Evolutionary conservation across 2,888 invertebrate genomes (phyloP), one percentile per base, ranked within the genome.

Genomic region (Prosopocoilus inquinatus): DNA sequence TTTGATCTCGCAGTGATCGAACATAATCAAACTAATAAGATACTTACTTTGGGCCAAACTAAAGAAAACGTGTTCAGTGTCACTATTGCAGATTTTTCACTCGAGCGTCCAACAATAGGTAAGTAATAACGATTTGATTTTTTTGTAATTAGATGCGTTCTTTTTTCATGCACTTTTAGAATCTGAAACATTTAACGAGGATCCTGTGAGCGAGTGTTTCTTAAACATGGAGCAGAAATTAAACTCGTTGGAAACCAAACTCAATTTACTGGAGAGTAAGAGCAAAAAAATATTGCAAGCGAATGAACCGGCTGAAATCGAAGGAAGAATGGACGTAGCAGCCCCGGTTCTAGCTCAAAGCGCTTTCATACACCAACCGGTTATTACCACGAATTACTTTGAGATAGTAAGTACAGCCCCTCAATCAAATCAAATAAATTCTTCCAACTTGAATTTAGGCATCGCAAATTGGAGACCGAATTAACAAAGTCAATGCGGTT

Each of bases 41-140:
- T 61, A 53, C 61, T 67, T 52, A 61, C 67, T 35, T 58, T 63
- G 41, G 64, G 62, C 52, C 50, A 59, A 59, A 63, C 54, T 41
- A 57, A 57, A 49, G 57, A 65, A 57, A 50, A 58, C 51, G 53
- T 44, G 44, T 57, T 66, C 49, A 62, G 58, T 58, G 62, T 68
- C 36, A 62, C 59, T 50, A 57, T 57, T 13, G 57, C 65, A 34
- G 39, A 60, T 52, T 66, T 68, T 55, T 58, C 47, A 59, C 55
- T 62, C 36, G 51, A 57, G 54, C 59, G 55, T 38, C 60, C 47
- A 46, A 58, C 63, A 61, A 63, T 57, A 55, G 65, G 69, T 69
- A 66, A 64, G 55, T 60, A 53, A 47, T 13, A 11, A 15, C 13
- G 11, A 16, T 39, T 36, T 4, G 2, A 28, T n/a, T 11, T 35